A percentile compares a stretch with the other conserved stretches of the same genome.
phyloP scores from a whole-genome alignment of 2,797 vertebrate genomes.

The Labeo calbasu region DNA sequence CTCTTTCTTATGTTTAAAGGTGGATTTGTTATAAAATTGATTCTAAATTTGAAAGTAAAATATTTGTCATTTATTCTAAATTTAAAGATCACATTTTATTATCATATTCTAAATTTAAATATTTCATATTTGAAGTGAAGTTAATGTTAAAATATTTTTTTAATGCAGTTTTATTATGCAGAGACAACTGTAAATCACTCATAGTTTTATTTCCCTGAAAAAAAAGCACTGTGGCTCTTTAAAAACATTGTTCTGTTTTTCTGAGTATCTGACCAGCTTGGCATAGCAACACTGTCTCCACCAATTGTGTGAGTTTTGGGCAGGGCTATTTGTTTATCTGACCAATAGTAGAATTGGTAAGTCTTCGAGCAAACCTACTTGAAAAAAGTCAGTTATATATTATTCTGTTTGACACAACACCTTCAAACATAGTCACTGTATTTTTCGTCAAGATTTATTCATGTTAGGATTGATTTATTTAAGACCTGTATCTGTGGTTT shows the following conservation, averaged over 20 bases:
- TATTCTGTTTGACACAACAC: neutral
- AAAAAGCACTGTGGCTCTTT: neutral
- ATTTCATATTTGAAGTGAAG: neutral
- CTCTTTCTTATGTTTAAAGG: neutral
- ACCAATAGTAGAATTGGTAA: neutral
- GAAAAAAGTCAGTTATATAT: neutral
- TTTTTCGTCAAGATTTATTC: neutral
- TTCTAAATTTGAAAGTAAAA: neutral
- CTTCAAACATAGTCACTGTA: neutral
- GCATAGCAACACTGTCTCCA: constrained; percentile 1
- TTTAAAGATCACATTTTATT: neutral
- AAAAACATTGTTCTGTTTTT: neutral
- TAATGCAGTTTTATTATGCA: neutral
- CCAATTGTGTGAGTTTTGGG: neutral
- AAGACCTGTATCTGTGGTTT: neutral
- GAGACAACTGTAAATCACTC: neutral
- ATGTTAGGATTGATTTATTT: constrained; percentile 5
- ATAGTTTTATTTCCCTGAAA: neutral
- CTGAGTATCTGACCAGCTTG: neutral
- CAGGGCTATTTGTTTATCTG: neutral
- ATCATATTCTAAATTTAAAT: neutral
- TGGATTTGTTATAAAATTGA: neutral
- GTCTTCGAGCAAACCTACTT: neutral
- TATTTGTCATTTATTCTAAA: neutral
- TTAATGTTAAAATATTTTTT: neutral